A percentile compares a stretch with the other conserved stretches of the same genome.
Evolutionary conservation across 2,888 invertebrate genomes (phyloP).

Genomic region (Pemphredon lugubris): DNA sequence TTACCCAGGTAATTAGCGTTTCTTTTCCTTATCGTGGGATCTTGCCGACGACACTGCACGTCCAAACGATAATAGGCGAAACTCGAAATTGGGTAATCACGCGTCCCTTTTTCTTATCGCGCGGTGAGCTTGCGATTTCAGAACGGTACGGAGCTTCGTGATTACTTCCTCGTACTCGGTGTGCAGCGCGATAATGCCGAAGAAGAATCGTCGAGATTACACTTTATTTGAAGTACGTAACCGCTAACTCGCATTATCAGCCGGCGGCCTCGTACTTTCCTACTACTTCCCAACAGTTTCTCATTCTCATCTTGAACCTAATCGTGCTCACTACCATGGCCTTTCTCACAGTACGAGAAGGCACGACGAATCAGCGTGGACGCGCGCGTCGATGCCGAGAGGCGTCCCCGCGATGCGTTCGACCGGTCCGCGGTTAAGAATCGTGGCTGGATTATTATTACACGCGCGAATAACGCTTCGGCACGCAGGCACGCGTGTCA

Average conservation of each 20-base stretch:
- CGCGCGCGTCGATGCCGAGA: slow-evolving; percentile 57
- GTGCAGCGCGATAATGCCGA: not conserved
- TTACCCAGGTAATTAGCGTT: too few relatives aligned
- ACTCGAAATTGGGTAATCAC: too few relatives aligned
- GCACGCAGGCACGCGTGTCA: slow-evolving; percentile 52
- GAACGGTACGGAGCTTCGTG: not conserved
- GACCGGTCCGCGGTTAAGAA: slow-evolving; percentile 24
- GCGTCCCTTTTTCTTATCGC: too few relatives aligned
- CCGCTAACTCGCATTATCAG: slow-evolving; percentile 32
- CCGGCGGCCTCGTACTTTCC: slow-evolving; percentile 17
- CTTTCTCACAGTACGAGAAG: slow-evolving; percentile 57
- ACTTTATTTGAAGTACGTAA: slow-evolving; percentile 18
- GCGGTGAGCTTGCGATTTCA: too few relatives aligned
- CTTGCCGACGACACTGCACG: too few relatives aligned
- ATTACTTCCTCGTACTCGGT: not conserved
- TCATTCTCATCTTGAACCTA: slow-evolving; percentile 43
- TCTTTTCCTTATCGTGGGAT: too few relatives aligned
- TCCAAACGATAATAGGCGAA: too few relatives aligned
- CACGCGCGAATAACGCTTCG: slow-evolving; percentile 44
- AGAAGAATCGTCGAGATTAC: not conserved
- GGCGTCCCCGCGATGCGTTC: slow-evolving; percentile 41
- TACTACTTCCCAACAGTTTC: slow-evolving; percentile 12
- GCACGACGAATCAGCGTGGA: slow-evolving; percentile 29
- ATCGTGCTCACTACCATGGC: slow-evolving; percentile 47
- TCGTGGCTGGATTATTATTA: slow-evolving; percentile 54